Evolutionary conservation across 64 coral and sea anemone species (phyloP), one percentile per base, ranked within the genome.

Genomic region (Exaiptasia diaphana): DNA sequence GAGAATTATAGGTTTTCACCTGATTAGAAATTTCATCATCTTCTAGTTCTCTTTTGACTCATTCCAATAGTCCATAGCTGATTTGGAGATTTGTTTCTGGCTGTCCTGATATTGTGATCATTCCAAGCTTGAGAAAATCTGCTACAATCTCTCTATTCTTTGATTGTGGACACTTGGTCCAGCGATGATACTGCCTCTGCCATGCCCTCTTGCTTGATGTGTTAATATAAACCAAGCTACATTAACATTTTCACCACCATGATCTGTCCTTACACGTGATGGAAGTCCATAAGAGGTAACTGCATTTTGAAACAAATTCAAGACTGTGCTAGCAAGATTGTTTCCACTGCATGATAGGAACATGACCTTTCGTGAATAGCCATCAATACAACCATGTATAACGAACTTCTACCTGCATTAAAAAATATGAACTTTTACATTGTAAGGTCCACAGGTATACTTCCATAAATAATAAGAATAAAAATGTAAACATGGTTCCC

Each of bases 71-170:
- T 74, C 82, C 82, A 86, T 17, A 86, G 56, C 69, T 86, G 82
- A 35, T 75, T 86, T 48, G 82, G 82, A 25, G 69, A 74, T 53
- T 21, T 86, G 55, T 75, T 75, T 61, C 71, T 40, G 38, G 82
- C 82, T 50, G 82, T 86, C 38, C 71, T 46, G 53, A 86, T 85
- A n/a, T 20, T 45, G 74, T 86, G 83, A 28, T 62, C 50, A 65
- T 85, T 74, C 82, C 68, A 85, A 53, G 64, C 29, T 3, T n/a
- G 27, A 36, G 27, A 24, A 36, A 54, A 60, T 38, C 35, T 67
- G 65, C 28, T 34, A 87, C 18, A 55, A 50, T 23, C 36, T 12
- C 41, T 62, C 76, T 21, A 79, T 79, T 13, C 76, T 9, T n/a
- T 72, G 68, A 36, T 72, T 72, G 20, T 72, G 68, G 18, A 72